Base-by-base conservation (phyloP, 2,113 vertebrate species). In the Nerophis lumbriciformis region DNA sequence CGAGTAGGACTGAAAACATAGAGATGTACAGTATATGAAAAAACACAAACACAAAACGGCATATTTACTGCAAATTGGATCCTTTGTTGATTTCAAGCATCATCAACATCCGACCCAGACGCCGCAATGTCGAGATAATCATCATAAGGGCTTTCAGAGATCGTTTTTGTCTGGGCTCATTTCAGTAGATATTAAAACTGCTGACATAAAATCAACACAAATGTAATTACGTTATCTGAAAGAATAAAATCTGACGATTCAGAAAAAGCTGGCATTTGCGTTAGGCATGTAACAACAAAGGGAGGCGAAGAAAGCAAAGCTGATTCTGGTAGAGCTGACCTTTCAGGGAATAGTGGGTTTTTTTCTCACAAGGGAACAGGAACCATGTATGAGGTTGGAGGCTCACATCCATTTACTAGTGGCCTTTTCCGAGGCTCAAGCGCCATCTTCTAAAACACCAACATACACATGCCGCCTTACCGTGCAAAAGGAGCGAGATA, bases 371-470 rank as follows among this genome's bases (percentile, higher is more conserved):
- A 44, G 62, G 63, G 61, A 44, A 54, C 61, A 55, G 68, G 50
- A 75, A 60, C 36, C 36, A 6, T 15, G 62, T 75, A 51, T 61
- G 72, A 50, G 66, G 63, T 59, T 71, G 61, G 51, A 77, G 57
- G 70, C 60, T 50, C 28, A 59, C 16, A 21, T 69, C 65, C 63
- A 82, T 81, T 78, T 70, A 71, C 58, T 64, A 44, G 6, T 77
- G 55, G 68, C 71, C 77, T 75, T 83, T 78, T 79, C 8, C 12
- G 53, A 63, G 62, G 45, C 60, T 66, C 47, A 47, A 60, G 48
- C 60, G 59, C 45, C 57, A 51, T 48, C 56, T 35, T 66, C 21
- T n/a, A 48, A 71, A 56, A 71, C 61, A 71, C 56, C 70, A 72
- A 38, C 14, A 69, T n/a, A 16, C 10, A 53, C 56, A 59, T 57